Evolutionary conservation across 2,888 invertebrate genomes (phyloP).

Genomic region (Galerucella calmariensis): DNA sequence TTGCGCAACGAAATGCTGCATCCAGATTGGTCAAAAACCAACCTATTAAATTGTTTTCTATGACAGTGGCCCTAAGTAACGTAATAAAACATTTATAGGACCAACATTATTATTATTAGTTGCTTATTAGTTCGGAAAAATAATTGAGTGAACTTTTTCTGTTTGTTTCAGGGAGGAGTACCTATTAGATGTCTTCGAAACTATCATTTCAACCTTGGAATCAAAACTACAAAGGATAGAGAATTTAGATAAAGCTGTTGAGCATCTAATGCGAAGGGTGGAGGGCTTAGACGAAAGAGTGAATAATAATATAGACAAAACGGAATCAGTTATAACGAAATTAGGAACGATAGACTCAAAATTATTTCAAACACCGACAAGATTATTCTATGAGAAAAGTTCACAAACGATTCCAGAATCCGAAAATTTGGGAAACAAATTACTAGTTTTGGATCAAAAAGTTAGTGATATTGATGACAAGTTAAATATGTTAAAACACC

Average conservation of each 20-base stretch:
- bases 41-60: no score
- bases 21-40: no score
- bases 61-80: no score
- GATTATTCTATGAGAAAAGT: constrained; percentile 44
- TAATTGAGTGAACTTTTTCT: neutral
- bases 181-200: constrained; percentile 89
- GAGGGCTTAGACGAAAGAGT: constrained; percentile 85
- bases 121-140: neutral
- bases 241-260: constrained; percentile 87
- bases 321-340: constrained; percentile 84
- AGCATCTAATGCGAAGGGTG: constrained; percentile 86
- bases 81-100: no score
- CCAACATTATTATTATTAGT: no score
- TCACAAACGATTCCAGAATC: constrained; percentile 51
- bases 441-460: constrained; percentile 83
- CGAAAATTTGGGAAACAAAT: constrained; percentile 72
- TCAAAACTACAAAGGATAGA: constrained; percentile 89
- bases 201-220: constrained; percentile 88
- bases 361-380: constrained; percentile 70
- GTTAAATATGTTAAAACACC: constrained; percentile 81
- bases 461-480: constrained; percentile 86
- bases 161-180: constrained; percentile 84
- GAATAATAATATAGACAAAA: constrained; percentile 86
- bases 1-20: no score
- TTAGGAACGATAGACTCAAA: constrained; percentile 80